Conservation (phyloP, 2,113 vertebrate genomes). For the Centrocercus urophasianus region DNA sequence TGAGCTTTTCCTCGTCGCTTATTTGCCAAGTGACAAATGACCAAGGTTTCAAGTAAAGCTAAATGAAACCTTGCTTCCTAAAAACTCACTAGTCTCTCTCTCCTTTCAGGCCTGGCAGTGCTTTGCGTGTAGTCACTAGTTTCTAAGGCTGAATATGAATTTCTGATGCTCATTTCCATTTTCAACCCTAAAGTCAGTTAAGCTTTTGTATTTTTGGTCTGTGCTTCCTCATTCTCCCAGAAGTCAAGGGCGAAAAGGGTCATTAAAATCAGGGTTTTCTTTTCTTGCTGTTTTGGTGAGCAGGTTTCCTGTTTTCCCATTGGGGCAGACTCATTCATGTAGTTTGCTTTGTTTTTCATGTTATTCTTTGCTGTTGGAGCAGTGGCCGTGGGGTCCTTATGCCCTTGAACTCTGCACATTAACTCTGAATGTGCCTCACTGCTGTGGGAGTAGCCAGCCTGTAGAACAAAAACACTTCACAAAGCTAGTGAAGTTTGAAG, state of each 20-base stretch:
- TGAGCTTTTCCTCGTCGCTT: neutral
- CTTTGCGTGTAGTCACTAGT: neutral
- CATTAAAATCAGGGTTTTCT: neutral
- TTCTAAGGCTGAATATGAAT: neutral
- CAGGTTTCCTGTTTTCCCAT: slow-evolving; percentile 27
- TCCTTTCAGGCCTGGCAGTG: neutral
- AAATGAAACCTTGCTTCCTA: neutral
- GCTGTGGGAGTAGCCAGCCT: neutral
- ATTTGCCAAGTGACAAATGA: neutral
- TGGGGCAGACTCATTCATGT: neutral
- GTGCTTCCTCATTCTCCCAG: neutral
- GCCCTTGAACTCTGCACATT: neutral
- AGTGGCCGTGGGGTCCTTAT: neutral
- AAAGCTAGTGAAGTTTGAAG: neutral
- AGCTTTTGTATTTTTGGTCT: neutral
- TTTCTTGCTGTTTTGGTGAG: neutral
- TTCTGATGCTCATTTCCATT: neutral
- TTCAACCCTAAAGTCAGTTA: neutral
- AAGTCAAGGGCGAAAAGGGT: neutral
- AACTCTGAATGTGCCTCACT: neutral
- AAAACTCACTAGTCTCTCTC: neutral
- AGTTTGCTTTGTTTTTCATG: neutral
- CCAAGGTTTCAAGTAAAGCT: neutral
- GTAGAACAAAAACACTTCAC: neutral
- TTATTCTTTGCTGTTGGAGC: neutral